Conservation (phyloP, 92 coral and sea anemone species). For the Metridium senile region DNA sequence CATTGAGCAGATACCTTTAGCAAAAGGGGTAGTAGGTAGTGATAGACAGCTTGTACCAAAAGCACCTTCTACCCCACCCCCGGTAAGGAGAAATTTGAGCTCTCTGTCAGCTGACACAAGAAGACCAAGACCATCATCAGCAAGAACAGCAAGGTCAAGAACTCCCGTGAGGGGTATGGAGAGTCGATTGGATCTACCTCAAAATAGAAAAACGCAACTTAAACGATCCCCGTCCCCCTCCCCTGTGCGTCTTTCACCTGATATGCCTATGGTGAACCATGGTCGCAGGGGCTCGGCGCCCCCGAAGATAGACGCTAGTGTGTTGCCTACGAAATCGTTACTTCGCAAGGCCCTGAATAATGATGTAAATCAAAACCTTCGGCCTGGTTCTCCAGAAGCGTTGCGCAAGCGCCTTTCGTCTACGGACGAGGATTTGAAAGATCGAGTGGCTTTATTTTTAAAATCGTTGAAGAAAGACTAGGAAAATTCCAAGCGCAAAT, state of each 20-base stretch:
- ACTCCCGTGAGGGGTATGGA: constrained; percentile 27
- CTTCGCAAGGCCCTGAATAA: constrained; percentile 47
- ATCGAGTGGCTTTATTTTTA: constrained; percentile 65
- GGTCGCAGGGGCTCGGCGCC: constrained; percentile 66
- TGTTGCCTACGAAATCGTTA: constrained; percentile 47
- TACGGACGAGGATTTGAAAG: constrained; percentile 53
- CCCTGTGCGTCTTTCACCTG: constrained; percentile 25
- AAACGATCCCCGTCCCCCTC: constrained; percentile 35
- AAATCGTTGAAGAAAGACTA: constrained; percentile 58
- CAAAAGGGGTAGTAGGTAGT: neutral
- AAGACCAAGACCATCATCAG: constrained; percentile 30
- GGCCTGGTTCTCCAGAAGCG: constrained; percentile 50
- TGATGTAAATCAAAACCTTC: constrained; percentile 38
- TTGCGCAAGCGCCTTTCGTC: constrained; percentile 38
- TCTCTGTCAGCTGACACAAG: constrained; percentile 14
- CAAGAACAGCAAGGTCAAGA: constrained; percentile 18
- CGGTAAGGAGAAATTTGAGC: constrained; percentile 13
- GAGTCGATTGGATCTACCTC: constrained; percentile 23
- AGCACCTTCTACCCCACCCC: constrained; percentile 30
- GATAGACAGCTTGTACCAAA: constrained; percentile 5
- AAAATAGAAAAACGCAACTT: neutral
- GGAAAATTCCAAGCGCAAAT: too few relatives aligned
- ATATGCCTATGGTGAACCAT: neutral
- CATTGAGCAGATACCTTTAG: constrained; percentile 12
- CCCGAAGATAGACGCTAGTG: constrained; percentile 48